Evolutionary conservation across 2,113 vertebrate species (phyloP).

Genomic region (Maccullochella peelii): DNA sequence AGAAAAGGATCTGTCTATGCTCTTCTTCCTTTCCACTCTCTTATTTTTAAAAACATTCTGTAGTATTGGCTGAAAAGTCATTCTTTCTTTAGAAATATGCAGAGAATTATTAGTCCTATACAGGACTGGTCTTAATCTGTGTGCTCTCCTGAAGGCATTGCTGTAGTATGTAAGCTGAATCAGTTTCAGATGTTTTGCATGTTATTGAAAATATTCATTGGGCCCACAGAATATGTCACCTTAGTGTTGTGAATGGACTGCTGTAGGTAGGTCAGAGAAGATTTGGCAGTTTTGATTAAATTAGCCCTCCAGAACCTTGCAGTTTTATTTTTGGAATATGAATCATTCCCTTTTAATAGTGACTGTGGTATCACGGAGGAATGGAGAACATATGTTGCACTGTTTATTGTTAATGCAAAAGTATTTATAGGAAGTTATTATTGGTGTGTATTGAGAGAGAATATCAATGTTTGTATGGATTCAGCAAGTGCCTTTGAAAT

Average conservation of each 20-base stretch:
- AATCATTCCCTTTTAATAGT: slow-evolving; percentile 19
- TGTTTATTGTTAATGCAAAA: slow-evolving; percentile 15
- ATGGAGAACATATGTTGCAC: slow-evolving; percentile 18
- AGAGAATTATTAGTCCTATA: neutral
- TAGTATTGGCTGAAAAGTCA: neutral
- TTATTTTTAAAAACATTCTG: neutral
- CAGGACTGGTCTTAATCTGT: neutral
- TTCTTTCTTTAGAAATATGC: neutral
- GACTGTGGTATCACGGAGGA: neutral
- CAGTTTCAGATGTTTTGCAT: neutral
- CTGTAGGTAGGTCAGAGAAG: neutral
- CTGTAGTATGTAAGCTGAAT: slow-evolving; percentile 23
- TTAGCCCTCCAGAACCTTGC: neutral
- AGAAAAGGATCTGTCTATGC: neutral
- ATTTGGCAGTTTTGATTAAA: neutral
- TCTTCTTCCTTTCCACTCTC: neutral
- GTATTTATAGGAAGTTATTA: slow-evolving; percentile 5
- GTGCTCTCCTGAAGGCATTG: slow-evolving; percentile 6
- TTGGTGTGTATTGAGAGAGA: neutral
- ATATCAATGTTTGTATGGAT: slow-evolving; percentile 13
- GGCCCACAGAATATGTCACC: neutral
- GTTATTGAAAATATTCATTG: neutral
- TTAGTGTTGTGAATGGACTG: neutral
- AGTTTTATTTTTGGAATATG: neutral
- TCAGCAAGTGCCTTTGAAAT: slow-evolving; percentile 73